Evolutionary conservation across 2,888 invertebrate species (phyloP), one percentile per base, ranked within the genome.

Genomic region (Hypomecis atomaria): DNA sequence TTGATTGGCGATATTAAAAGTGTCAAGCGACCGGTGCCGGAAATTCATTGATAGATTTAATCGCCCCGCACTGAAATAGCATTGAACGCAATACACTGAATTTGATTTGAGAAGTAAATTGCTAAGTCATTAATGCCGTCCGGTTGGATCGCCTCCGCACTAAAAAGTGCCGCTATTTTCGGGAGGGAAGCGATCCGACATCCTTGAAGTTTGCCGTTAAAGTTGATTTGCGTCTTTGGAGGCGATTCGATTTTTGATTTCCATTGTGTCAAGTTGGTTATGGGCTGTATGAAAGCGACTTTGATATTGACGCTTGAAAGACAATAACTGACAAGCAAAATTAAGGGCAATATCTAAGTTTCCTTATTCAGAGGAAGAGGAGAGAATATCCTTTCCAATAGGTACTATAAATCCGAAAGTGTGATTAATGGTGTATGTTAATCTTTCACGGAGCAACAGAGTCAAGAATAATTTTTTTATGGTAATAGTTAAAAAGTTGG

Each of bases 31-130:
- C 76, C 77, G 78, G 79, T 89, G 89, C 90, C 92, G 92, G 92
- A 92, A 91, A 92, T 87, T 90, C 92, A 90, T 90, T 91, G 92
- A 92, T 92, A 90, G 92, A 89, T 90, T 91, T 90, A 89, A 90
- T 88, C 87, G 90, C 84, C 75, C 75, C 76, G 82, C 78, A 83
- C 88, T 87, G 85, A 90, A 92, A 91, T 90, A 90, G 76, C 75
- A 57, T 53, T 44, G 56, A 74, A 77, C 79, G 83, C 80, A 81
- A 78, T 83, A 67, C 62, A 62, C 53, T 70, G 81, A 83, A 85
- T 89, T 90, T 86, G 90, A 89, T 89, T 90, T 83, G 84, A 84
- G 80, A 85, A 86, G 88, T 90, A 88, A 87, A 91, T 90, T 88
- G 90, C 88, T 80, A 78, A 86, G 85, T 88, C 89, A 89, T 92